Conservation (phyloP, 2,113 vertebrate species). For the Nothoprocta pentlandii region DNA sequence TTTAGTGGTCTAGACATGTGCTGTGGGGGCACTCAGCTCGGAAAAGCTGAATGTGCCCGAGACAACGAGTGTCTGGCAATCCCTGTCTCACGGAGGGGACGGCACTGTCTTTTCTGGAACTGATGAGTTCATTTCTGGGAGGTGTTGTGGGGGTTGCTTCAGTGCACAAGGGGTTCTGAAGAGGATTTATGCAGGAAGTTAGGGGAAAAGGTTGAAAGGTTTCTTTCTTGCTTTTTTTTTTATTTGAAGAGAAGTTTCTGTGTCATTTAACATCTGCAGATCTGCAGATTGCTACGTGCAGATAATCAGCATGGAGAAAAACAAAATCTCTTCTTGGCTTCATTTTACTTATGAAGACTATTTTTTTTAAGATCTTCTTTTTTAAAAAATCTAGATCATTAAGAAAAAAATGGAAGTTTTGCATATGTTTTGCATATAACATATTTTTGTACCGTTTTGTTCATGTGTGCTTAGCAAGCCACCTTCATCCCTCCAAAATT, state of each 20-base stretch:
- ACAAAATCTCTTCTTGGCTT: background rate
- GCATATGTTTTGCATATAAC: too few relatives aligned
- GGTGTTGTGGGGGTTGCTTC: background rate
- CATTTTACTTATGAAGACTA: background rate
- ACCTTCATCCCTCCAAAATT: background rate
- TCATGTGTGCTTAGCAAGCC: background rate
- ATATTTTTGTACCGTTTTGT: too few relatives aligned
- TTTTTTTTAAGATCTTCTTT: background rate
- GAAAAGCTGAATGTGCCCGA: background rate
- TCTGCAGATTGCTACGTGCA: background rate
- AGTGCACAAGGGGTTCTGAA: accelerated
- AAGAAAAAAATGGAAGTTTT: background rate
- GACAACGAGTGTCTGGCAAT: accelerated
- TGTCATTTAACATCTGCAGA: background rate
- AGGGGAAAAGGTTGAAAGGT: background rate
- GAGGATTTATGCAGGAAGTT: conserved; percentile 22
- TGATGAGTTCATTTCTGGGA: background rate
- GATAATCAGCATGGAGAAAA: background rate
- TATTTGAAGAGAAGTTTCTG: background rate
- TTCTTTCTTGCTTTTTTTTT: background rate
- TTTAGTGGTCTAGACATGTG: accelerated
- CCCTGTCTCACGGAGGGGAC: background rate
- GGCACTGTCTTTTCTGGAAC: background rate
- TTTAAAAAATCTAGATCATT: background rate
- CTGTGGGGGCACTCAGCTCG: background rate